Evolutionary conservation across 1,140 invertebrate species (phyloP).

Genomic region (Drosophila obscura): DNA sequence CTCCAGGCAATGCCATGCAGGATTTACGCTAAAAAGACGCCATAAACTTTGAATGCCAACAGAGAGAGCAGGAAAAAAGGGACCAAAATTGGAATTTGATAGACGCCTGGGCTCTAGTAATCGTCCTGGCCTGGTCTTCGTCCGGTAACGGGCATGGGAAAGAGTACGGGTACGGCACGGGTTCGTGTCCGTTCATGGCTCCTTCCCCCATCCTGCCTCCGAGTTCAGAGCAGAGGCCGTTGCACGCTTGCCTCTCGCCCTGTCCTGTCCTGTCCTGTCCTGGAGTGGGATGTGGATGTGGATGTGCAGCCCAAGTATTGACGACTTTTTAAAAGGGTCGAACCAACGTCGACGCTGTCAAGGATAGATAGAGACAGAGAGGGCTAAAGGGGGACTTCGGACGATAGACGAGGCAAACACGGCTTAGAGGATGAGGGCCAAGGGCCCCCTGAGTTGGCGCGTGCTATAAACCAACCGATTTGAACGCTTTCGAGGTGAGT

Average conservation of each 20-base stretch:
- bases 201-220: conserved; percentile 4
- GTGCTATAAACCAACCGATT: conserved; percentile 81
- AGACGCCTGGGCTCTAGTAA: conserved; percentile 56
- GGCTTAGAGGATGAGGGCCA: conserved; percentile 9
- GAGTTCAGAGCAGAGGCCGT: conserved; percentile 65
- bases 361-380: conserved; percentile 8
- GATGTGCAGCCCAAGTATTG: conserved; percentile 61
- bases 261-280: neutral
- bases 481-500: conserved; percentile 61
- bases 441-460: conserved; percentile 52
- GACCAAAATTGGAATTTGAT: conserved; percentile 81
- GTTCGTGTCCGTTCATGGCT: conserved; percentile 11
- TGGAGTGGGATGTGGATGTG: neutral
- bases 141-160: no score
- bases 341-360: conserved; percentile 57
- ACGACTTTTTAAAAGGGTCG: conserved; percentile 82
- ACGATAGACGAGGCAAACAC: conserved; percentile 2
- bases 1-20: conserved; percentile 46
- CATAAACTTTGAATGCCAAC: conserved; percentile 74
- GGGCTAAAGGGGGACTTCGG: neutral
- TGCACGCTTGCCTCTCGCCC: conserved; percentile 50
- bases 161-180: conserved; percentile 1
- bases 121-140: conserved; percentile 18
- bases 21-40: conserved; percentile 81
- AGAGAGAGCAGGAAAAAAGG: conserved; percentile 63